These are phyloP conservation scores for Hylia prasina DNA, from an alignment of 2,113 vertebrate genomes.

Conservation along the genomic window DNA sequence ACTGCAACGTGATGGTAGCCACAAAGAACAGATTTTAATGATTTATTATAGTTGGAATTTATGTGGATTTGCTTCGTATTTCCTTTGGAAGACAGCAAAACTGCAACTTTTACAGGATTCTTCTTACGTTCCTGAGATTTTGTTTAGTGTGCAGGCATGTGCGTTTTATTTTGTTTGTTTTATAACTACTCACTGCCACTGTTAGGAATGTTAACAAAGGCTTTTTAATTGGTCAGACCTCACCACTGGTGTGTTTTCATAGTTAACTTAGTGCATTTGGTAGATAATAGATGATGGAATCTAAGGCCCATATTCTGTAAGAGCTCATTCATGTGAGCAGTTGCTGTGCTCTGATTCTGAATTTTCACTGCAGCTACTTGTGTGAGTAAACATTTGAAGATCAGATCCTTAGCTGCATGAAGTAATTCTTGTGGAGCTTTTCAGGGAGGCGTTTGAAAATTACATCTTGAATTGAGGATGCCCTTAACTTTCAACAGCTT, in stretches of 20 bases:
- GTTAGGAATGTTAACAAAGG: background rate
- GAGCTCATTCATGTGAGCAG: background rate
- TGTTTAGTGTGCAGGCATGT: background rate
- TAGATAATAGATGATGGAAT: background rate
- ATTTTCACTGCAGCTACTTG: background rate
- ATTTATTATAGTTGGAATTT: slow-evolving; percentile 5
- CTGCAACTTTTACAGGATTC: background rate
- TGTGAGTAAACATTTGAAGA: slow-evolving; percentile 15
- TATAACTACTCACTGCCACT: background rate
- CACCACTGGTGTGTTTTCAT: background rate
- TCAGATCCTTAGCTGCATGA: background rate
- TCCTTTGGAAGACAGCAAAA: slow-evolving; percentile 11
- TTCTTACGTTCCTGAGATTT: background rate
- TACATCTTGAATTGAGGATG: background rate
- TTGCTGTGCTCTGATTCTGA: background rate
- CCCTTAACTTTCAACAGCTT: slow-evolving; percentile 18
- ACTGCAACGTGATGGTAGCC: background rate
- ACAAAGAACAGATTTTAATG: background rate
- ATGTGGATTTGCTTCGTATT: slow-evolving; percentile 31
- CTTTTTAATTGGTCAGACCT: slow-evolving; percentile 25
- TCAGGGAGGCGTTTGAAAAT: background rate
- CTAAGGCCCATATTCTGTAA: background rate
- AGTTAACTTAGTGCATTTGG: background rate
- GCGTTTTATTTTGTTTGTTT: background rate
- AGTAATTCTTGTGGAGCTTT: background rate